Evolutionary conservation across 2,888 invertebrate genomes (phyloP), one percentile per base, ranked within the genome.

Genomic region (Volucella zonaria): DNA sequence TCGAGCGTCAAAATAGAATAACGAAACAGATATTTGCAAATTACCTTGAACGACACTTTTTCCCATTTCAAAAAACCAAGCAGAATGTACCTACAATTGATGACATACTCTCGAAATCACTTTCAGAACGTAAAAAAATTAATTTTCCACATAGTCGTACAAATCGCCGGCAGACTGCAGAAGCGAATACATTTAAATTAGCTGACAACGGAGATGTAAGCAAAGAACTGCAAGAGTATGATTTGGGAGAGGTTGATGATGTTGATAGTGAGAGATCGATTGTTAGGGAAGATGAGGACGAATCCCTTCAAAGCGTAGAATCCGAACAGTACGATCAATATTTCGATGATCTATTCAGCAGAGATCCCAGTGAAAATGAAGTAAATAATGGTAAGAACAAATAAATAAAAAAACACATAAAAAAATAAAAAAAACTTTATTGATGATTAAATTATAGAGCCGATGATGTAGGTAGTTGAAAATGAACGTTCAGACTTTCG

Each of bases 11-110:
- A 93, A 95, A 95, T 93, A 93, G 94, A 91, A 95, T 95, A 91
- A 96, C 95, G 43, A 94, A 95, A 92, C 95, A 95, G 93, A 95
- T 96, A 87, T 93, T 96, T 87, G 95, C 95, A 89, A 95, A 95
- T 80, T 96, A 94, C 89, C 92, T 96, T 86, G 95, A 95, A 90
- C 94, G 95, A 89, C 94, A 94, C 54, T 90, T 95, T 56, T 95
- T 95, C 71, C 93, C 95, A 3, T 92, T 93, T 87, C 91, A 94
- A 54, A 92, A 91, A 74, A 92, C 93, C 0, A 90, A 89, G 86
- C 91, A 91, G 58, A 90, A 90, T 86, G 91, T 92, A 54, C 95
- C 95, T 2, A 94, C 95, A 0, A 93, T 95, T 47, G 93, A 93
- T 82, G 95, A 95, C 82, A 95, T 95, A 80, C 90, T 95, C 62